These are phyloP conservation scores for Sprattus sprattus DNA, from an alignment of 2,113 vertebrate genomes.

Conservation along the genomic window DNA sequence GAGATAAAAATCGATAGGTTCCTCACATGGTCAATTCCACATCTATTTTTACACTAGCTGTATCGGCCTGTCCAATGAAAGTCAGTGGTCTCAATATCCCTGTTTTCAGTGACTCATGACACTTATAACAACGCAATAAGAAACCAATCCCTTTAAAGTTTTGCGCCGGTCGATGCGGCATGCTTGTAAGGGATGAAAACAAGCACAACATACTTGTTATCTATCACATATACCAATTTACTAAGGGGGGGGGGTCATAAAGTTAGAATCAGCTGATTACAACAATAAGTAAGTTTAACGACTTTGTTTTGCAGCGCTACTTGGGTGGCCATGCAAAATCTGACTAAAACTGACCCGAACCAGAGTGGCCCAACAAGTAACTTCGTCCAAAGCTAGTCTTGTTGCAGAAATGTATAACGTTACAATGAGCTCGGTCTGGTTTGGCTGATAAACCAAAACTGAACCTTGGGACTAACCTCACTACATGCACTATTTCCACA, in stretches of 20 bases:
- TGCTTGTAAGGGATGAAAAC: not conserved
- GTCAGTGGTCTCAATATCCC: not conserved
- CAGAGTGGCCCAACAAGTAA: not conserved
- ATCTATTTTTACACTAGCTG: conserved; percentile 18
- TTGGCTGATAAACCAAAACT: not conserved
- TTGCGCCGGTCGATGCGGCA: not conserved
- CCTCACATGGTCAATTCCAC: conserved; percentile 36
- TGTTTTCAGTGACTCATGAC: not conserved
- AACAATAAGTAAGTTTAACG: conserved; percentile 13
- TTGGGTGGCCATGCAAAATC: conserved; percentile 36
- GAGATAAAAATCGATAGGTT: conserved; percentile 53
- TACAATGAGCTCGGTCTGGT: not conserved
- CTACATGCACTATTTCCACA: not conserved
- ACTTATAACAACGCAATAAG: not conserved
- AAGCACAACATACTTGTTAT: not conserved
- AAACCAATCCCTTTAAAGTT: not conserved
- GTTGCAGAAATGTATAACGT: not conserved
- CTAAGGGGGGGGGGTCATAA: conserved; percentile 47
- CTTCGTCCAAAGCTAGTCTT: not conserved
- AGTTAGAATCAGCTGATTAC: conserved; percentile 39
- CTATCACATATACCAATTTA: not conserved
- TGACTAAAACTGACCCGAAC: conserved; percentile 42
- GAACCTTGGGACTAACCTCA: not conserved
- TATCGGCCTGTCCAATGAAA: not conserved
- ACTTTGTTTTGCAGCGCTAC: conserved; percentile 13